phyloP scores from a whole-genome alignment of 2,113 vertebrate genomes.

The Phyllopteryx taeniolatus region DNA sequence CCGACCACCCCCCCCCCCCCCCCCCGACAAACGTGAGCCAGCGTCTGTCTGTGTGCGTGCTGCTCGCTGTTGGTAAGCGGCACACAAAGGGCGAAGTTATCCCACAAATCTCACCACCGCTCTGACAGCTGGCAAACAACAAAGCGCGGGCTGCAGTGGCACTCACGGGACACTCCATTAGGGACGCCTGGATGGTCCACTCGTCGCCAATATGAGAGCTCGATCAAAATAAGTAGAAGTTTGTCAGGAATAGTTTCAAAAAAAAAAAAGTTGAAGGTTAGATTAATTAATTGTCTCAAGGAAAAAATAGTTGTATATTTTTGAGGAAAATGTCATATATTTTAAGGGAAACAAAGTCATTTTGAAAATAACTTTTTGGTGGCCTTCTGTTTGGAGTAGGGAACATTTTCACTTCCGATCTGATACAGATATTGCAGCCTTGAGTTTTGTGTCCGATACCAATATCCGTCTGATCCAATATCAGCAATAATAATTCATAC shows the following conservation, averaged over 20 bases:
- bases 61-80: slow-evolving; percentile 6
- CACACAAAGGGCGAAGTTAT: slow-evolving; percentile 26
- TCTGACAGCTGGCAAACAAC: slow-evolving; percentile 34
- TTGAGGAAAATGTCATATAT: too few species aligned
- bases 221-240: background rate
- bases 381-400: too few species aligned
- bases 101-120: slow-evolving; percentile 18
- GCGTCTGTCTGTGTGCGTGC: background rate
- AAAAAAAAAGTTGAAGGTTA: background rate
- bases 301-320: background rate
- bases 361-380: too few species aligned
- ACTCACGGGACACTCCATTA: background rate
- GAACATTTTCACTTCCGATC: too few species aligned
- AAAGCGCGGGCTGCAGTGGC: background rate
- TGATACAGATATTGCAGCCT: too few species aligned
- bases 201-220: background rate
- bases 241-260: background rate
- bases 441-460: too few species aligned
- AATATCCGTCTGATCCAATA: too few species aligned
- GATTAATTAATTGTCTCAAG: too few species aligned
- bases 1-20: background rate
- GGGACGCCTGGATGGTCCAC: background rate
- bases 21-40: background rate
- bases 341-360: too few species aligned
- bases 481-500: too few species aligned